Percentiles rank a stretch among this genome's conserved stretches.
These are phyloP conservation scores for Podarcis raffonei DNA, from an alignment of 2,113 vertebrate genomes.

Conservation along the genomic window DNA sequence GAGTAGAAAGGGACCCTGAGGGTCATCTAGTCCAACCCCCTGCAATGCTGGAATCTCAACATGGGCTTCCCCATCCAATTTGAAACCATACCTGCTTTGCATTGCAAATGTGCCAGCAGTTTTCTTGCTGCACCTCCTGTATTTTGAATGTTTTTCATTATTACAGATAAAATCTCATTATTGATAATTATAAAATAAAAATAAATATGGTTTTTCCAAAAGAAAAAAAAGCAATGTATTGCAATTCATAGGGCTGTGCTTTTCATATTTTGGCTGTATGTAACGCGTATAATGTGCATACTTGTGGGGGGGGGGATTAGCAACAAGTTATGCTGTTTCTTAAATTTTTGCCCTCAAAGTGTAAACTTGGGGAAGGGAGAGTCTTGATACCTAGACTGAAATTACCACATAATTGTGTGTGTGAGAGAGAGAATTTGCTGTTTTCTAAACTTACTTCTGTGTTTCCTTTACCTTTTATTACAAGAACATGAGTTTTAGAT, in stretches of 20 bases:
- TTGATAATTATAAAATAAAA: neutral
- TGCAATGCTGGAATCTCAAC: too few relatives aligned
- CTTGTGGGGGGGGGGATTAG: too few relatives aligned
- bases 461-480: neutral
- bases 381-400: neutral
- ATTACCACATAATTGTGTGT: neutral
- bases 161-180: neutral
- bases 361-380: neutral
- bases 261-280: neutral
- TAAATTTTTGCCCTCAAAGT: neutral
- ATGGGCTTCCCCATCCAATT: too few relatives aligned
- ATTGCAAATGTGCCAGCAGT: too few relatives aligned
- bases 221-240: neutral
- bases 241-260: neutral
- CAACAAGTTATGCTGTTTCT: neutral
- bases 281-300: neutral
- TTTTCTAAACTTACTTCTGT: neutral
- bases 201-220: neutral
- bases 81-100: too few relatives aligned
- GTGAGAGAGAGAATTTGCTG: neutral
- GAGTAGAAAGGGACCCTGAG: too few relatives aligned
- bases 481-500: neutral
- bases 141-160: neutral
- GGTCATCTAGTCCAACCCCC: too few relatives aligned
- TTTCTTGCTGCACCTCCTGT: neutral